A percentile compares a stretch with the other conserved stretches of the same genome.
Evolutionary conservation across 30 jellyfish, hydroid and myxozoan species (phyloP).

Genomic region (Haliclystus octoradiatus): DNA sequence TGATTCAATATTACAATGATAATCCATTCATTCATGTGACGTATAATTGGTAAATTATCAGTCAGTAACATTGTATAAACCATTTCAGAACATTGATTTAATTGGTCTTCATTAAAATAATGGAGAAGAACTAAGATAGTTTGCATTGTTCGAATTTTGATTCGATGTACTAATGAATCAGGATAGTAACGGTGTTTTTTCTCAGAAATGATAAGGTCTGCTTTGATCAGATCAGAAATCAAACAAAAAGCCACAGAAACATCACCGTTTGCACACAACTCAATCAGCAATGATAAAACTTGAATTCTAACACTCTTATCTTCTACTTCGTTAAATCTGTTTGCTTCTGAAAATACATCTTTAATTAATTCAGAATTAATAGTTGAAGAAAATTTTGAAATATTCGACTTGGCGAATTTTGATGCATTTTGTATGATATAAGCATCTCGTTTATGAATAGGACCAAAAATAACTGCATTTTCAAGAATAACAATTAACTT

Average conservation of each 20-base stretch:
- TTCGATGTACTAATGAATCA: slow-evolving; percentile 72
- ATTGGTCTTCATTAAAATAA: slow-evolving; percentile 1
- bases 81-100: slow-evolving; percentile 4
- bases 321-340: no score
- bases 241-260: not conserved
- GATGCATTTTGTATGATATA: slow-evolving; percentile 23
- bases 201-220: slow-evolving; percentile 27
- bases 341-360: no score
- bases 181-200: slow-evolving; percentile 43
- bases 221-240: slow-evolving; percentile 18
- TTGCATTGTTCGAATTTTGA: slow-evolving; percentile 80
- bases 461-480: slow-evolving; percentile 70
- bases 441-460: slow-evolving; percentile 34
- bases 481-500: slow-evolving; percentile 28
- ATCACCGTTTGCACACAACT: slow-evolving; percentile 2
- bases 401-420: no score
- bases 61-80: slow-evolving; percentile 17
- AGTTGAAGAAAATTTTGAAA: no score
- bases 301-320: no score
- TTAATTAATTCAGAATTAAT: no score
- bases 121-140: slow-evolving; percentile 40
- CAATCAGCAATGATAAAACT: no score
- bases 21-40: slow-evolving; percentile 79
- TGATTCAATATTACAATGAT: slow-evolving; percentile 17
- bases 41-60: slow-evolving; percentile 81